These are phyloP conservation scores for Dreissena polymorpha DNA, from an alignment of 1,140 invertebrate species.

Conservation along the genomic window DNA sequence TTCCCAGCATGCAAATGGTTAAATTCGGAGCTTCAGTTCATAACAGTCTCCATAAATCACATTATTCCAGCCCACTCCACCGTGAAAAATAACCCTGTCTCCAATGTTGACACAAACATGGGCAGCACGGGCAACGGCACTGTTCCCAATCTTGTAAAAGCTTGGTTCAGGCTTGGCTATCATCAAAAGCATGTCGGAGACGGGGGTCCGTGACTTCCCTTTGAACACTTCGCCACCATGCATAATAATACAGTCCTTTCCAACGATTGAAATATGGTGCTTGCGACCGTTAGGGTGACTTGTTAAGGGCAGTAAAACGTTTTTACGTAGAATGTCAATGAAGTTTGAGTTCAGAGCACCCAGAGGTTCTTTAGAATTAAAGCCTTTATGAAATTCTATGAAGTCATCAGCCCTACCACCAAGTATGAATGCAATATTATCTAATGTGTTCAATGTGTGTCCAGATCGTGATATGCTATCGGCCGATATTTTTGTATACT, in stretches of 20 bases:
- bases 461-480: slow-evolving; percentile 76
- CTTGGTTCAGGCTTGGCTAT: slow-evolving; percentile 53
- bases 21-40: slow-evolving; percentile 25
- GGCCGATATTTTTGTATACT: slow-evolving; percentile 67
- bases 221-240: slow-evolving; percentile 79
- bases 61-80: slow-evolving; percentile 68
- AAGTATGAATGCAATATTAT: slow-evolving; percentile 67
- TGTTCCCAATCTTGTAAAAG: slow-evolving; percentile 69
- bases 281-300: slow-evolving; percentile 74
- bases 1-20: too few relatives aligned
- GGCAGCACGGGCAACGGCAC: slow-evolving; percentile 66
- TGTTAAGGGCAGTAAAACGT: slow-evolving; percentile 50
- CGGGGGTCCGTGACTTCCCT: slow-evolving; percentile 70
- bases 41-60: slow-evolving; percentile 63
- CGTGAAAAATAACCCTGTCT: slow-evolving; percentile 73
- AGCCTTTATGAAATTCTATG: slow-evolving; percentile 66
- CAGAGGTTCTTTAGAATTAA: slow-evolving; percentile 28
- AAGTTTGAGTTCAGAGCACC: slow-evolving; percentile 9
- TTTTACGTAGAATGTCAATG: slow-evolving; percentile 20
- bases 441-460: slow-evolving; percentile 69
- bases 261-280: slow-evolving; percentile 68
- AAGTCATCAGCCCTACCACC: slow-evolving; percentile 75
- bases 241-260: slow-evolving; percentile 66
- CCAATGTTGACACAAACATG: slow-evolving; percentile 69
- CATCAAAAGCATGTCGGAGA: slow-evolving; percentile 74